Conservation (phyloP, 92 coral and sea anemone genomes). For the Porites lobata region DNA sequence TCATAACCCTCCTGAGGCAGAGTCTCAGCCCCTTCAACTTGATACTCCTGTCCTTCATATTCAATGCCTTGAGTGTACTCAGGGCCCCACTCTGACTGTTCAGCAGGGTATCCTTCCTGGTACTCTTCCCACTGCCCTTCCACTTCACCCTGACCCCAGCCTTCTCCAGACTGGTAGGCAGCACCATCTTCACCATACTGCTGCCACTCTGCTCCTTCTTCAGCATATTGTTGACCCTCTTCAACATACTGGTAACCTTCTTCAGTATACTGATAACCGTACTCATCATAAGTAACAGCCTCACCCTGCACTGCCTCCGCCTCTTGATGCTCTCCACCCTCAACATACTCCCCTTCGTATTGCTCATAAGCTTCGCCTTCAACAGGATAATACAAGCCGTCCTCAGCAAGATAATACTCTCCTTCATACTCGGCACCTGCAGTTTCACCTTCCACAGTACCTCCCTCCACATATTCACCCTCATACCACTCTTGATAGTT, state of each 20-base stretch:
- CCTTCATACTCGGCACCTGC: slow-evolving; percentile 27
- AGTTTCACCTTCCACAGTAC: slow-evolving; percentile 26
- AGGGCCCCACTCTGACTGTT: slow-evolving; percentile 19
- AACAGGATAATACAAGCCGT: slow-evolving; percentile 38
- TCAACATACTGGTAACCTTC: slow-evolving; percentile 33
- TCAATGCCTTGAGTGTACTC: slow-evolving; percentile 38
- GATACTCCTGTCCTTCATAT: slow-evolving; percentile 37
- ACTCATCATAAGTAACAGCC: slow-evolving; percentile 31
- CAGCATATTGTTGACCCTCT: slow-evolving; percentile 49
- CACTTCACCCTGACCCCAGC: slow-evolving; percentile 47
- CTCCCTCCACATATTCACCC: slow-evolving; percentile 48
- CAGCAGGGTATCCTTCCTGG: slow-evolving; percentile 40
- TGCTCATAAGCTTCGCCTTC: slow-evolving; percentile 38
- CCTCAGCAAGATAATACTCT: slow-evolving; percentile 51
- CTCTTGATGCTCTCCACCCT: slow-evolving; percentile 54
- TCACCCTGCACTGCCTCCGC: slow-evolving; percentile 50
- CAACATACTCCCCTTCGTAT: slow-evolving; percentile 69
- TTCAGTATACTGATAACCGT: slow-evolving; percentile 27
- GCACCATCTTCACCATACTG: slow-evolving; percentile 45
- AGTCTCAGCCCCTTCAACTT: background rate
- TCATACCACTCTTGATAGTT: slow-evolving; percentile 48
- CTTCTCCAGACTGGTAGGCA: slow-evolving; percentile 27
- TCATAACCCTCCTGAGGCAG: slow-evolving; percentile 36
- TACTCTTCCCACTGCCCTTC: slow-evolving; percentile 48
- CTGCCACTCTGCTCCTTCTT: slow-evolving; percentile 64